phyloP scores from a whole-genome alignment of 2,888 invertebrate species.

The Eilema sororculum region DNA sequence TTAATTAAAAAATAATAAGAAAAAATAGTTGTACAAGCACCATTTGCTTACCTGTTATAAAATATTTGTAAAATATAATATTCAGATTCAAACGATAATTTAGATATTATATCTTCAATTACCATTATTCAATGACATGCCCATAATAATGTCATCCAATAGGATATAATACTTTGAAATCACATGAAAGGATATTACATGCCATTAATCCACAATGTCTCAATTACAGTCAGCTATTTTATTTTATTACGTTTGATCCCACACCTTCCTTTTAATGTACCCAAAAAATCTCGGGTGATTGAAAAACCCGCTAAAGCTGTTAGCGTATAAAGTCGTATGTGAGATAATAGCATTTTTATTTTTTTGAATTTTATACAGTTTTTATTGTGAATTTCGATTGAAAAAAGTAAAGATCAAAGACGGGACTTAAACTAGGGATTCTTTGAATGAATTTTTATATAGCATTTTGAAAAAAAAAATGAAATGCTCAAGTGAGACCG shows the following conservation, averaged over 20 bases:
- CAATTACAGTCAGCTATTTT: slow-evolving; percentile 12
- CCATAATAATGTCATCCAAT: neutral
- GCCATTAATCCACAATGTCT: slow-evolving; percentile 8
- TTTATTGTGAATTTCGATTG: too few species aligned
- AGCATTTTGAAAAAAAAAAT: too few species aligned
- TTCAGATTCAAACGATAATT: neutral
- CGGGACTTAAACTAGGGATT: too few species aligned
- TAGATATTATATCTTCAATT: neutral
- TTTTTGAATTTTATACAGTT: too few species aligned
- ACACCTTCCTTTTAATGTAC: slow-evolving; percentile 1
- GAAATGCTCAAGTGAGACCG: too few species aligned
- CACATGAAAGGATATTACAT: slow-evolving; percentile 9
- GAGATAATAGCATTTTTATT: too few species aligned
- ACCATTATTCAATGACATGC: neutral
- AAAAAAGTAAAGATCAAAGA: too few species aligned
- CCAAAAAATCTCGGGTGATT: neutral
- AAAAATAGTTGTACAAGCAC: too few species aligned
- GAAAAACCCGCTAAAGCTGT: neutral
- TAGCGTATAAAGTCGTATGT: too few species aligned
- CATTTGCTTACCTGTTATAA: too few species aligned
- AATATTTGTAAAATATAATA: neutral
- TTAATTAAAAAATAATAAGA: too few species aligned
- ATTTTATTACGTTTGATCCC: slow-evolving; percentile 9
- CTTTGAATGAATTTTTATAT: too few species aligned
- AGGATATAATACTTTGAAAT: slow-evolving; percentile 8